Evolutionary conservation across 2,888 invertebrate genomes (phyloP).

Genomic region (Argyresthia goedartella): DNA sequence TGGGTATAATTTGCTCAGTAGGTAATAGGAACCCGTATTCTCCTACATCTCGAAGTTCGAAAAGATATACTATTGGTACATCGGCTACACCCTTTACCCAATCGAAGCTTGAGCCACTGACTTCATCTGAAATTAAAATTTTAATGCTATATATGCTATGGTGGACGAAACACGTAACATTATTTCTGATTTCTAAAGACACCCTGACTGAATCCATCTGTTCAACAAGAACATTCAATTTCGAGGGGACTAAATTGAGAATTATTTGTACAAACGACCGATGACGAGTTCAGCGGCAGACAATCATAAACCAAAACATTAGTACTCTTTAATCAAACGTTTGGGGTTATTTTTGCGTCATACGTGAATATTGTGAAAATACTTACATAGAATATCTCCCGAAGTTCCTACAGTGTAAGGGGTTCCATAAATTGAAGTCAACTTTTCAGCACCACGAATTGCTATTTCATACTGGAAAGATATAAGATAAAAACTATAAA

Average conservation of each 20-base stretch:
- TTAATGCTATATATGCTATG: neutral
- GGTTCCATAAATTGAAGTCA: constrained; percentile 32
- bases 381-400: constrained; percentile 48
- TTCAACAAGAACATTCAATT: no score
- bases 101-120: constrained; percentile 59
- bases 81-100: constrained; percentile 67
- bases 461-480: constrained; percentile 39
- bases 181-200: no score
- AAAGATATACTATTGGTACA: constrained; percentile 63
- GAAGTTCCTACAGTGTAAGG: constrained; percentile 40
- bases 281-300: no score
- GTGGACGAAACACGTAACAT: no score
- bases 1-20: constrained; percentile 52
- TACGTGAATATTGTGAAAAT: neutral
- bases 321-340: no score
- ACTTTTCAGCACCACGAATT: constrained; percentile 34
- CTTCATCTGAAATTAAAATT: constrained; percentile 29
- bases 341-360: neutral
- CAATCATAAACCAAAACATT: no score
- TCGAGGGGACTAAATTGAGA: no score
- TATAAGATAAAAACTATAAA: neutral
- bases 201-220: no score
- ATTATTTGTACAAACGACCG: neutral
- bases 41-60: constrained; percentile 70
- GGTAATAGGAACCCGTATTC: constrained; percentile 67